Evolutionary conservation across 1,140 invertebrate species (phyloP).

Genomic region (Planococcus citri): DNA sequence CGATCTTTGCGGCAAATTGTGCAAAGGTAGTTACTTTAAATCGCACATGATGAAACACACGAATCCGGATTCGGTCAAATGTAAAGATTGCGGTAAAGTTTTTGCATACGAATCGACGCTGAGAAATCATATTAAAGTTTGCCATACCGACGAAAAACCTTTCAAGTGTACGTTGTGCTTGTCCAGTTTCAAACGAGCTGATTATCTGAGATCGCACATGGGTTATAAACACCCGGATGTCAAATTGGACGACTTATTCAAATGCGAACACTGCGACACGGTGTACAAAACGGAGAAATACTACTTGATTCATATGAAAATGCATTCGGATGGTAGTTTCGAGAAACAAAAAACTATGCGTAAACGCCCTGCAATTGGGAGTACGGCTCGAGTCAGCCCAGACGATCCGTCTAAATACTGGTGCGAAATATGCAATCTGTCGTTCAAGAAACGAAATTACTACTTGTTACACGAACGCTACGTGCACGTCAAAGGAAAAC

Average conservation of each 20-base stretch:
- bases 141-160: not conserved
- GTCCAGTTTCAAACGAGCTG: not conserved
- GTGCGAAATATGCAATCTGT: not conserved
- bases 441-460: not conserved
- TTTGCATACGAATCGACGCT: not conserved
- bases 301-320: not conserved
- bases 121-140: not conserved
- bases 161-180: not conserved
- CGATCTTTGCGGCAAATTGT: not conserved
- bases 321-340: not conserved
- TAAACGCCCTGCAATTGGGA: too few relatives aligned
- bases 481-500: not conserved
- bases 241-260: not conserved
- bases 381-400: not conserved
- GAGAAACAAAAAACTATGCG: not conserved
- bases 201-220: conserved; percentile 5
- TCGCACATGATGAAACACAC: not conserved
- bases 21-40: not conserved
- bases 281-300: not conserved
- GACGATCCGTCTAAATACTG: not conserved
- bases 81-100: not conserved
- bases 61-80: not conserved
- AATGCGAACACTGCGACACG: not conserved
- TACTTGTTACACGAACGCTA: not conserved
- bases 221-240: not conserved